These are phyloP conservation scores for Ictidomys tridecemlineatus DNA, from an alignment of 2,113 vertebrate species.

Conservation along the genomic window DNA sequence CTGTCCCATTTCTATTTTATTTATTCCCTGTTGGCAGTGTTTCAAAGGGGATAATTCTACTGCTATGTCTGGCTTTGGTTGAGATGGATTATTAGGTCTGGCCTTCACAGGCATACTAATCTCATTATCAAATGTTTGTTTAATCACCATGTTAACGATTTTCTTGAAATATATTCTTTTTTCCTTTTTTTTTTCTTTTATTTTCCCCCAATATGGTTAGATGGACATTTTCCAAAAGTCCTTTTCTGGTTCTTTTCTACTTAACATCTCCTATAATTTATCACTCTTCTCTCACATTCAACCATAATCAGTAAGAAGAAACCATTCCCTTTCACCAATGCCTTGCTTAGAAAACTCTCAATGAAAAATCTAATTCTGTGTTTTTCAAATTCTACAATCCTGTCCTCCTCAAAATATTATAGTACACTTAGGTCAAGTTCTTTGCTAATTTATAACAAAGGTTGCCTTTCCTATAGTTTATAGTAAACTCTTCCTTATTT, in stretches of 20 bases:
- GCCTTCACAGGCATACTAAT: not conserved
- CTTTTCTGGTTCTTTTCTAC: not conserved
- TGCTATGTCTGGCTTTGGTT: not conserved
- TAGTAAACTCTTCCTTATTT: not conserved
- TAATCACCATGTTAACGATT: not conserved
- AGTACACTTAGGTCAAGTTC: not conserved
- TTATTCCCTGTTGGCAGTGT: not conserved
- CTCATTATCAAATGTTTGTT: not conserved
- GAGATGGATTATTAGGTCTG: not conserved
- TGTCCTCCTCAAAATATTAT: not conserved
- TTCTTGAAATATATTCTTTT: not conserved
- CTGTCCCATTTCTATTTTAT: not conserved
- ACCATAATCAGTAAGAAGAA: not conserved
- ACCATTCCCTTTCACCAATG: not conserved
- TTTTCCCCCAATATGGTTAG: not conserved
- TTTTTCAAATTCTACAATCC: not conserved
- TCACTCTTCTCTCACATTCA: not conserved
- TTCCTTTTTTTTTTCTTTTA: not conserved
- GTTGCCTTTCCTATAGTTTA: not conserved
- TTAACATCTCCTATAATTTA: not conserved
- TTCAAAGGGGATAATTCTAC: not conserved
- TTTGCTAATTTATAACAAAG: not conserved
- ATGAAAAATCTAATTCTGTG: not conserved
- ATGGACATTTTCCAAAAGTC: not conserved
- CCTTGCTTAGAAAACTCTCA: not conserved